Percentiles rank a stretch among this genome's conserved stretches.
Evolutionary conservation across 2,797 vertebrate species (phyloP).

Genomic region (Lagocephalus sceleratus): DNA sequence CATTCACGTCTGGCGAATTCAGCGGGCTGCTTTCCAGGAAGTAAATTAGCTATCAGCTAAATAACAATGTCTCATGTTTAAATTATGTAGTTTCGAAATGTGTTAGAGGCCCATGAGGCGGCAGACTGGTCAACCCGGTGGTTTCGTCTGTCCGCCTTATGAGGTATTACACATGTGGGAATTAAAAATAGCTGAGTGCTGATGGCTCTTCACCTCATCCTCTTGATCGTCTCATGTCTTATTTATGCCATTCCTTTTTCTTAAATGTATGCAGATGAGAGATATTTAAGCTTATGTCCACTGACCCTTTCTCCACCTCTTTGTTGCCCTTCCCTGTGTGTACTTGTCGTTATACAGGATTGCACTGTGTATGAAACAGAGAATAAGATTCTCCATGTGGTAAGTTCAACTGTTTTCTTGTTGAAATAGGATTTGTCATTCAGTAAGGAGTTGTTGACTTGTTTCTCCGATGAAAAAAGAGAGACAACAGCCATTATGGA

Average conservation of each 20-base stretch:
- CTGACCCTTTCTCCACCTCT: conserved; percentile 26
- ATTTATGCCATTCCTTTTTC: conserved; percentile 17
- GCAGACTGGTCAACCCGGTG: conserved; percentile 12
- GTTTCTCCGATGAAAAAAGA: not conserved
- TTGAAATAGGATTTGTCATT: not conserved
- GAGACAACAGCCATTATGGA: not conserved
- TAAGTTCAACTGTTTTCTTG: conserved; percentile 69
- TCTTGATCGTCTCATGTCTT: conserved; percentile 20
- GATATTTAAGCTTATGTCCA: conserved; percentile 36
- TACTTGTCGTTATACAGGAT: conserved; percentile 69
- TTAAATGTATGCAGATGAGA: conserved; percentile 9
- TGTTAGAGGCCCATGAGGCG: conserved; percentile 11
- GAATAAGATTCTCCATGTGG: conserved; percentile 94
- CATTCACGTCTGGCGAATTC: conserved; percentile 55
- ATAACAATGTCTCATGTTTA: conserved; percentile 56
- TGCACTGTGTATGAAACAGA: conserved; percentile 91
- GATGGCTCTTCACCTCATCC: conserved; percentile 22
- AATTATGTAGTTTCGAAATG: conserved; percentile 43
- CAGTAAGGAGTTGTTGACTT: not conserved
- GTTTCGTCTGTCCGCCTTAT: conserved; percentile 15
- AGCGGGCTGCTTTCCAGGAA: conserved; percentile 57
- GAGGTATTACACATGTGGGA: conserved; percentile 22
- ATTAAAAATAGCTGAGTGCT: conserved; percentile 27
- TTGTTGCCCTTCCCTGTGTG: conserved; percentile 13
- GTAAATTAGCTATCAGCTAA: conserved; percentile 62